phyloP scores from a whole-genome alignment of 2,113 vertebrate species.

The Chloropsis hardwickii region DNA sequence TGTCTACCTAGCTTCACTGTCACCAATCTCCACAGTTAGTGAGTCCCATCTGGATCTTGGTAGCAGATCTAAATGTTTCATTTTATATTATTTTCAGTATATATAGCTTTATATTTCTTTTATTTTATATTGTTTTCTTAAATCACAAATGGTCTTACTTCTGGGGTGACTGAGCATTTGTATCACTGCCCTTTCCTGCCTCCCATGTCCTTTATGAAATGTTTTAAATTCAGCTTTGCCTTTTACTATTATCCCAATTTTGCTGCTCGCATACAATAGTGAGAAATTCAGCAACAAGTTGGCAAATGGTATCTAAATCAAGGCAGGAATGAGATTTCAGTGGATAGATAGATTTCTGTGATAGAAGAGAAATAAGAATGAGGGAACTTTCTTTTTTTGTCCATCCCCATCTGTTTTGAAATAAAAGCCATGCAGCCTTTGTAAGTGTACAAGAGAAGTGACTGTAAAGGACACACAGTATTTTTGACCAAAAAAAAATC shows the following conservation, averaged over 20 bases:
- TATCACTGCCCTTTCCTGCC: neutral
- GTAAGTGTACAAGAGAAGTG: neutral
- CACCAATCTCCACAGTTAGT: neutral
- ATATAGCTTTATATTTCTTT: neutral
- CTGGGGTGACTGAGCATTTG: neutral
- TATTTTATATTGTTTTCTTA: neutral
- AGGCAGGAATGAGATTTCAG: constrained; percentile 17
- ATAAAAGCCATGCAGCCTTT: neutral
- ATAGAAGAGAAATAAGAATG: neutral
- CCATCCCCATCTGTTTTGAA: neutral
- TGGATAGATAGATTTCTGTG: neutral
- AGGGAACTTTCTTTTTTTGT: neutral
- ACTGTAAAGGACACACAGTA: neutral
- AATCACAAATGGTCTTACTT: neutral
- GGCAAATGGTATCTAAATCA: neutral
- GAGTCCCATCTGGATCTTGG: neutral
- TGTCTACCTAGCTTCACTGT: neutral
- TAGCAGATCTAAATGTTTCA: neutral
- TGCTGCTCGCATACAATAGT: neutral
- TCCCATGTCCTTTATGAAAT: neutral
- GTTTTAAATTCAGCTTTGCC: neutral
- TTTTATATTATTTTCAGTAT: neutral
- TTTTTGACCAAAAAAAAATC: neutral
- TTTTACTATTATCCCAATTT: neutral
- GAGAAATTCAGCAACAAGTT: neutral